phyloP scores from a whole-genome alignment of 35 echinoderm and acorn worm species.

The Strongylocentrotus purpuratus region DNA sequence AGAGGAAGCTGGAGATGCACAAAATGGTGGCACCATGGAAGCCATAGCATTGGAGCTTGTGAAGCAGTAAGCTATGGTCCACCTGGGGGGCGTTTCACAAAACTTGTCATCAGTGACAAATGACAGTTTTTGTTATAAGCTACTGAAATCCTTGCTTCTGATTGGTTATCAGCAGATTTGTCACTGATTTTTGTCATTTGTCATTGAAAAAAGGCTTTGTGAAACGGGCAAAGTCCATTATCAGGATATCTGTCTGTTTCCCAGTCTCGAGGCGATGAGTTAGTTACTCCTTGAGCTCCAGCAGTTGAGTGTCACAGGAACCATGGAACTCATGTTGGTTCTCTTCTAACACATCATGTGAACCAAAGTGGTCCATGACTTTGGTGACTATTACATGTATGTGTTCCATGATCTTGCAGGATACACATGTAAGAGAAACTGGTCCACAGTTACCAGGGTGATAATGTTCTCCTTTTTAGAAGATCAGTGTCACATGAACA shows the following conservation, averaged over 20 bases:
- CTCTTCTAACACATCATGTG: not conserved
- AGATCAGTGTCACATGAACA: not conserved
- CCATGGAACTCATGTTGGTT: not conserved
- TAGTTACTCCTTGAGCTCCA: not conserved
- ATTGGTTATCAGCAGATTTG: too few relatives aligned
- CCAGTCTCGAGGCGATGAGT: not conserved
- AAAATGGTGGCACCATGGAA: not conserved
- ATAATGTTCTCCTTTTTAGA: not conserved
- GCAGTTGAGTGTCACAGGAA: not conserved
- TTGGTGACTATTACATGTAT: not conserved
- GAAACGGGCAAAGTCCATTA: not conserved
- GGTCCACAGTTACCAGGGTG: not conserved
- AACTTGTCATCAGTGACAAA: too few relatives aligned
- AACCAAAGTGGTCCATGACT: not conserved
- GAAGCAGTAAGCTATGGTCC: not conserved
- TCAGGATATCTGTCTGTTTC: not conserved
- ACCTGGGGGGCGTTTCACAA: too few relatives aligned
- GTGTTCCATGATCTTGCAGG: slow-evolving; percentile 23
- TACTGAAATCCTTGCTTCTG: too few relatives aligned
- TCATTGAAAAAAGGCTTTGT: too few relatives aligned
- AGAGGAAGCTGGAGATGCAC: not conserved
- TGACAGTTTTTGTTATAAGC: too few relatives aligned
- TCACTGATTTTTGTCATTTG: too few relatives aligned
- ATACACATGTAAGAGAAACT: not conserved
- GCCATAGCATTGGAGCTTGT: not conserved